Conservation (phyloP, 2,888 invertebrate species). For the Drosophila pegasa region DNA sequence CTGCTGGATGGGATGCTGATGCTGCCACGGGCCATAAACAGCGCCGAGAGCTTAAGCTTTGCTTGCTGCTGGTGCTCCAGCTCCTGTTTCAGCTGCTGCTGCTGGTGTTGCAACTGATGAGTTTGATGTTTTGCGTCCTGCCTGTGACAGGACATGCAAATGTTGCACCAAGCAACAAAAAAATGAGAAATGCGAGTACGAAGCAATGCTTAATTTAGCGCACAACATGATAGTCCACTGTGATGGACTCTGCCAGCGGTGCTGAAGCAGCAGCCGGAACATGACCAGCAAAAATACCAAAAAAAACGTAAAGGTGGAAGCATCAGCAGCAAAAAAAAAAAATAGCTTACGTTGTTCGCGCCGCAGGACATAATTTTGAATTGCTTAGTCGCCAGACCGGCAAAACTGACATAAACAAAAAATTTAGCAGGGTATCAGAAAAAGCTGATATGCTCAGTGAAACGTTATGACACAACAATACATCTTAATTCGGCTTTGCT, state of each 20-base stretch:
- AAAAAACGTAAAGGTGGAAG: conserved; percentile 1
- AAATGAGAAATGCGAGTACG: conserved; percentile 43
- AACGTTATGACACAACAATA: background rate
- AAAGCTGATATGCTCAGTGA: background rate
- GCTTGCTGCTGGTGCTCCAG: conserved; percentile 1
- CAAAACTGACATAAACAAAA: conserved; percentile 4
- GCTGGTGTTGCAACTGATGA: conserved; percentile 72
- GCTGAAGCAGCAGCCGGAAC: conserved; percentile 21
- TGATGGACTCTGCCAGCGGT: conserved; percentile 42
- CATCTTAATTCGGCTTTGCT: background rate
- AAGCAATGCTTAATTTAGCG: conserved; percentile 78
- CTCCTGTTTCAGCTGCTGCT: conserved; percentile 15
- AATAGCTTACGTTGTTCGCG: conserved; percentile 46
- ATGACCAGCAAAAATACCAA: conserved; percentile 19
- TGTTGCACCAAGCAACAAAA: conserved; percentile 47
- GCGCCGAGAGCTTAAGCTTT: conserved; percentile 48
- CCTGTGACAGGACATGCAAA: conserved; percentile 79
- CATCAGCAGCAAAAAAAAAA: conserved; percentile 10
- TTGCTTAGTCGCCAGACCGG: conserved; percentile 50
- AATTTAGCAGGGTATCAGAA: conserved; percentile 24
- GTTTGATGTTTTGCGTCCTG: conserved; percentile 78
- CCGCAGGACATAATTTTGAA: conserved; percentile 76
- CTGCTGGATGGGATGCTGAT: conserved; percentile 32
- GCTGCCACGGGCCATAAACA: conserved; percentile 48
- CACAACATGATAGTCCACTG: conserved; percentile 68